Evolutionary conservation across 2,888 invertebrate genomes (phyloP), one percentile per base, ranked within the genome.

Genomic region (Eupithecia insigniata): DNA sequence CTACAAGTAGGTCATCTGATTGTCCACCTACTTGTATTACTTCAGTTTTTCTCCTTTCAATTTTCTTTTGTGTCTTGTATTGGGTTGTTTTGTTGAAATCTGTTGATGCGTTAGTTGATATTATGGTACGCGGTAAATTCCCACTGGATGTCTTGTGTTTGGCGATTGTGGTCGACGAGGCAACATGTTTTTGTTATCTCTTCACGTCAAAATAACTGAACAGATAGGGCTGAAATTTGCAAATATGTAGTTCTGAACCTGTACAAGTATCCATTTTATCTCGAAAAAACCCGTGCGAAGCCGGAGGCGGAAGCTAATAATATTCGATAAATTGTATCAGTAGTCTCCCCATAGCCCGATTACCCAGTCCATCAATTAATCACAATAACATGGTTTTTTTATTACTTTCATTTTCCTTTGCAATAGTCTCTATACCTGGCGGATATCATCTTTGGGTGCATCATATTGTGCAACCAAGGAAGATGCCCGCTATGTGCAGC

Each of bases 1-100:
- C 89, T 87, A 78, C 90, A 90, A 92, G 84, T 91, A 85, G 91
- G 91, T 90, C 93, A 90, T 87, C 89, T 88, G 90, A 91, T 92
- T 92, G 91, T 83, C 86, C 82, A 86, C 85, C 89, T 90, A 90
- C 88, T 86, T 84, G 82, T 86, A 83, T 84, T 84, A 83, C 85
- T 87, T 85, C 83, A 88, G 87, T 89, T 91, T 90, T 90, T 88
- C 89, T 86, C 85, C 85, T 89, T 90, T 90, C 89, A 90, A 89
- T 91, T 92, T 90, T 91, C 89, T 87, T 89, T 89, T 91, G 89
- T 89, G 83, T 78, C 84, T 88, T 89, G 86, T 91, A 88, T 90
- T 88, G 87, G 87, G 89, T 88, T 90, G 87, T 88, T 87, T 87
- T 85, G 83, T 85, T 82, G 83, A 83, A 85, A 84, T 87, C 55